Percentiles rank a stretch among this genome's conserved stretches.
phyloP scores from a whole-genome alignment of 2,797 vertebrate genomes.

The Mionectes olivaceus region DNA sequence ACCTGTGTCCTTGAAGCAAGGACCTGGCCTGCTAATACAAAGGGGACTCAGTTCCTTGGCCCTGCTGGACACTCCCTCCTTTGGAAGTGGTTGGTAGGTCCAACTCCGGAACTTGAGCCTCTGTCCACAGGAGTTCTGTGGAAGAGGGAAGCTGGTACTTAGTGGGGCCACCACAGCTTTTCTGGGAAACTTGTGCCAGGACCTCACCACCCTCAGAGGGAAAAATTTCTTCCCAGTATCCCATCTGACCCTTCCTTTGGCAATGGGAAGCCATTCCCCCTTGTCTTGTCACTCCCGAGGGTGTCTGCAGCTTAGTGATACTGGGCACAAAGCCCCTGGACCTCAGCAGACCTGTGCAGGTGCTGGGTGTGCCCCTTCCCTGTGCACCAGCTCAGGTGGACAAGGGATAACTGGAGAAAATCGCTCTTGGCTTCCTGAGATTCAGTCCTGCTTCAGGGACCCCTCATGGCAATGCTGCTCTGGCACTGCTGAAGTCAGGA shows the following conservation, averaged over 20 bases:
- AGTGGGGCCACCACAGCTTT: background rate
- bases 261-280: background rate
- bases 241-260: background rate
- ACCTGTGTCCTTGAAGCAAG: background rate
- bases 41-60: background rate
- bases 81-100: background rate
- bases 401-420: background rate
- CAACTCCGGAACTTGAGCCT: background rate
- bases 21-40: background rate
- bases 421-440: fast-evolving
- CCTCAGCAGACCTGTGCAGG: background rate
- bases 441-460: background rate
- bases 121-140: background rate
- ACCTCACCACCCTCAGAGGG: too few species aligned
- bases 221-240: background rate
- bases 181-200: background rate
- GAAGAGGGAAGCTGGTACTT: background rate
- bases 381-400: fast-evolving
- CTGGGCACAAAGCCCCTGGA: background rate
- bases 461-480: fast-evolving
- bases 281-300: background rate
- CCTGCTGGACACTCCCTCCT: fast-evolving
- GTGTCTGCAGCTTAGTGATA: background rate
- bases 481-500: background rate
- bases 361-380: background rate